A percentile compares a stretch with the other conserved stretches of the same genome.
These are phyloP conservation scores for Tinamus guttatus DNA, from an alignment of 2,113 vertebrate genomes.

Conservation along the genomic window DNA sequence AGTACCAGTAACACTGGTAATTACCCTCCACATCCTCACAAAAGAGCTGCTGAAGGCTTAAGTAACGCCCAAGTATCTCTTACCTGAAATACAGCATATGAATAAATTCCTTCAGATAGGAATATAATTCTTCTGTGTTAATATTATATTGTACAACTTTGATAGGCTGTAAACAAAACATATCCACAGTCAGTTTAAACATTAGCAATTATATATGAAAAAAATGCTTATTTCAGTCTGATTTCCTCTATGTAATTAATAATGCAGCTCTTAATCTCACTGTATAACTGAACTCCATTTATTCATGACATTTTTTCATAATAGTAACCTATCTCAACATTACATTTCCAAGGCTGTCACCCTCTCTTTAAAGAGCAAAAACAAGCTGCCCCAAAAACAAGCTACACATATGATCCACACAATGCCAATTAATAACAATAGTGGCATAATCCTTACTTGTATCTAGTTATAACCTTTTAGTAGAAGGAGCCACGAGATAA, in stretches of 20 bases:
- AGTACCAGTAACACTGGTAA: too few relatives aligned
- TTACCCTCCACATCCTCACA: not conserved
- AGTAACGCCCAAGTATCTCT: not conserved
- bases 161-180: conserved; percentile 82
- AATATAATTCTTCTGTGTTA: conserved; percentile 97
- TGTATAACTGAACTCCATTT: not conserved
- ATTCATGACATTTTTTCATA: not conserved
- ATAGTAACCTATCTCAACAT: not conserved
- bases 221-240: not conserved
- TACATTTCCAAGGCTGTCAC: not conserved
- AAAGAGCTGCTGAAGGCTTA: not conserved
- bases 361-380: too few relatives aligned
- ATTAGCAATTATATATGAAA: not conserved
- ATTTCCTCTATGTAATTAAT: not conserved
- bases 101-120: conserved; percentile 96
- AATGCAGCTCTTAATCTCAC: not conserved
- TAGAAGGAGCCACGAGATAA: not conserved
- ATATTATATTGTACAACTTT: conserved; percentile 97
- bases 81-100: conserved; percentile 98
- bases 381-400: not conserved
- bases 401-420: not conserved
- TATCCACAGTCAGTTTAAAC: not conserved
- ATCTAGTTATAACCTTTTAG: not conserved
- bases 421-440: not conserved
- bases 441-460: not conserved